Evolutionary conservation across 2,888 invertebrate species (phyloP), one percentile per base, ranked within the genome.

Genomic region (Capitulum mitella): DNA sequence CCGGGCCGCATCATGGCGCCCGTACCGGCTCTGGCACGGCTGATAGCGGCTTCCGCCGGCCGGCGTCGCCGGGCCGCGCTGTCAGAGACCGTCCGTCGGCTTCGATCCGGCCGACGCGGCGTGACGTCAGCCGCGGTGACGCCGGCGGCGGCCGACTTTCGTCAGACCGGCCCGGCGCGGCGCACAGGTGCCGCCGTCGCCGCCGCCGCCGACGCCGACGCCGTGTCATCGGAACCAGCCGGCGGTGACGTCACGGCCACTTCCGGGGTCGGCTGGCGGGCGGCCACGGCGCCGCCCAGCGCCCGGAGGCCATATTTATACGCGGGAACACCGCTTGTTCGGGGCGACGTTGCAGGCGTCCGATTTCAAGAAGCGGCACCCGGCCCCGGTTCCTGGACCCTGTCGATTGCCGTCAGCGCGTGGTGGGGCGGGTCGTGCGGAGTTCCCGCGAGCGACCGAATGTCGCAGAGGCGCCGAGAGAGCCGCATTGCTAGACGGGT

Each of bases 41-140:
- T 8, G 22, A 51, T 51, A 14, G 3, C 19, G 19, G 3, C 51
- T 19, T 16, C 51, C 1, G 54, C 26, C 26, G 54, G 10, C 54
- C 22, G 54, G 26, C 22, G 3, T 51, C 12, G 3, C 61, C 29
- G 32, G 32, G 61, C 32, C 32, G 61, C 61, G 14, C 34, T 70
- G 70, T 37, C 14, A 26, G 70, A 37, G 37, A 16, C 70, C 10
- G 70, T 37, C 32, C 70, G 70, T 70, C 70, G 70, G 34, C 22
- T 34, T 70, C 70, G 70, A 70, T 70, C 70, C 70, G 26, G 3
- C 70, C 37, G 22, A 22, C 32, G 58, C 2, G 1, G n/a, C n/a
- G 70, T 70, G 70, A 70, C 70, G 70, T 70, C 70, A 70, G 26
- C 37, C 64, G 58, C 8, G 16, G 37, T 70, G 70, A 70, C 70